Evolutionary conservation across 1,140 invertebrate species (phyloP), one percentile per base, ranked within the genome.

Genomic region (Drosophila nigromelanica): DNA sequence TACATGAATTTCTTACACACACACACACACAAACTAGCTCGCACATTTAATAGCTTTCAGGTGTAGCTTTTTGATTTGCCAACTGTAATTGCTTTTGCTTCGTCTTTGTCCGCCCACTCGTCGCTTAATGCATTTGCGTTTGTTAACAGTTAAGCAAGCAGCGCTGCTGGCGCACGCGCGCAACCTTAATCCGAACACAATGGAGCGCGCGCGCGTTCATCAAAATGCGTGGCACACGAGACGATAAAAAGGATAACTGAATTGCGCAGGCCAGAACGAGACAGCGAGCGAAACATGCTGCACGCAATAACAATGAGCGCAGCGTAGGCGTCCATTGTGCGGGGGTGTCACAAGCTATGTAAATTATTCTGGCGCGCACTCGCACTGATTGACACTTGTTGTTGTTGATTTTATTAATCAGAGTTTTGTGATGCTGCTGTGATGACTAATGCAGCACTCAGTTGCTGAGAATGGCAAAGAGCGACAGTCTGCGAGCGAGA

Each of bases 41-140:
- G 45, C 27, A 66, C 58, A 66, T 64, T 69, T 77, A 87, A 78
- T 87, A 71, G 78, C 55, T 87, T 70, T 72, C 75, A 87, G 74
- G 73, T 78, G 67, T 75, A 63, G 33, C 42, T 70, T 70, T 70
- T 37, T 47, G 64, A 71, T 42, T 71, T 71, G 59, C 67, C 50
- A 71, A 72, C 69, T 73, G 63, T 68, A 73, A 73, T 73, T 68
- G 55, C 33, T 55, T 15, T 27, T 39, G 40, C 47, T 67, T 14
- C 48, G 56, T 72, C 62, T 72, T 39, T 52, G 50, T 18, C 37
- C 62, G 47, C 66, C 47, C 58, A 61, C 56, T 18, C 61, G n/a
- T 45, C 42, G 15, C 30, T 35, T 33, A 15, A 58, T 58, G 40
- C 55, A 72, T 72, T 66, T 67, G 52, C 37, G 52, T 14, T 56